phyloP scores from a whole-genome alignment of 2,888 invertebrate genomes.

The Malthinus flaveolus region DNA sequence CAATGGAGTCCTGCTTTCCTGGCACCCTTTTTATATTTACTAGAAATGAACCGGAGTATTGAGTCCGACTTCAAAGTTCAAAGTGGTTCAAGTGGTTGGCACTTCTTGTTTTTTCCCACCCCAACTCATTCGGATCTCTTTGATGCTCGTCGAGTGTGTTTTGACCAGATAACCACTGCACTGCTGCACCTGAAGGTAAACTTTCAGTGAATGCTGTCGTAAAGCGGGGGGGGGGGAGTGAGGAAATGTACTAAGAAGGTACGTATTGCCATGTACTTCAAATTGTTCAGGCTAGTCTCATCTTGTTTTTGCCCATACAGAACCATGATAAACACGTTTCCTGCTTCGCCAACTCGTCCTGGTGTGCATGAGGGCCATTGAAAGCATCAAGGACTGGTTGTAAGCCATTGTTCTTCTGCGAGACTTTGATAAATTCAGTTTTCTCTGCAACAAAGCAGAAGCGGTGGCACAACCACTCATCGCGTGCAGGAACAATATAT shows the following conservation, averaged over 20 bases:
- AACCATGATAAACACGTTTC: too few species aligned
- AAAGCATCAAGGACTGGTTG: too few species aligned
- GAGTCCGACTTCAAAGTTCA: slow-evolving; percentile 18
- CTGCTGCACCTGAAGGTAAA: slow-evolving; percentile 1
- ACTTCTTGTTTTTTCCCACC: background rate
- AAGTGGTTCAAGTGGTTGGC: slow-evolving; percentile 22
- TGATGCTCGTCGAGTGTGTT: slow-evolving; percentile 3
- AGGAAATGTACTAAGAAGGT: too few species aligned
- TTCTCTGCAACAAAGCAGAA: slow-evolving; percentile 24
- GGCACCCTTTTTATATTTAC: slow-evolving; percentile 11
- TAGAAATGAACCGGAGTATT: slow-evolving; percentile 13
- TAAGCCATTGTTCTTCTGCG: slow-evolving; percentile 18
- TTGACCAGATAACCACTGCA: background rate
- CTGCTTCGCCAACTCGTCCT: too few species aligned
- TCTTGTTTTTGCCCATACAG: too few species aligned
- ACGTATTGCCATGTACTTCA: background rate
- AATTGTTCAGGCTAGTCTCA: background rate
- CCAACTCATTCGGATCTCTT: background rate
- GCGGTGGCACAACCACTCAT: slow-evolving; percentile 21
- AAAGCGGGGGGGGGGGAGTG: background rate
- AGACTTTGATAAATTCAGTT: slow-evolving; percentile 28
- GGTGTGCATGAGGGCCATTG: too few species aligned
- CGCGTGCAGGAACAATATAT: slow-evolving; percentile 7
- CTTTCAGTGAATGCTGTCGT: background rate
- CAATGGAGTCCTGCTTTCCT: slow-evolving; percentile 10